Conservation (phyloP, 2,113 vertebrate species). For the Emydocephalus ijimae region DNA sequence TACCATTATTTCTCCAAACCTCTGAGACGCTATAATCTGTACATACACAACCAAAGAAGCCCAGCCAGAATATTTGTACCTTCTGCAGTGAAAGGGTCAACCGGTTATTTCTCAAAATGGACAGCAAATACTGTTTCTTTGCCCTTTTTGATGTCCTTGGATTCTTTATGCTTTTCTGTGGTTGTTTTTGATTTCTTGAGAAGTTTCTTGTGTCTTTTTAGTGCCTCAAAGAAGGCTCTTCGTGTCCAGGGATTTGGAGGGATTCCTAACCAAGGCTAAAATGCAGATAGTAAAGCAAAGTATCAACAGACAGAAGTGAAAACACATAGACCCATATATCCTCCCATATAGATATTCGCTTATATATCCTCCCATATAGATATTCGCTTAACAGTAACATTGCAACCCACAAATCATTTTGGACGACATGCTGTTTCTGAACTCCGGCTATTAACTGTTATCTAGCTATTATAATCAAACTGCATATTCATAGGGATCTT, state of each 20-base stretch:
- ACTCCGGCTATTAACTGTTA: not conserved
- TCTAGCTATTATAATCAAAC: not conserved
- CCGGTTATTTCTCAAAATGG: not conserved
- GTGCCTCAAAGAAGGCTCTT: constrained; percentile 14
- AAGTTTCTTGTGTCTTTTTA: not conserved
- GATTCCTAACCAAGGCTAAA: constrained; percentile 18
- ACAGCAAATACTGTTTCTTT: not conserved
- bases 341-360: not conserved
- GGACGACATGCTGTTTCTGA: not conserved
- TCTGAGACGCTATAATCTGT: not conserved
- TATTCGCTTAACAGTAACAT: not conserved
- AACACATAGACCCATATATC: not conserved
- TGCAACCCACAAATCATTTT: not conserved
- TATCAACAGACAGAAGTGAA: not conserved
- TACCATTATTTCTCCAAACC: not conserved
- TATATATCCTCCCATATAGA: not conserved
- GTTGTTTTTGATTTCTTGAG: not conserved
- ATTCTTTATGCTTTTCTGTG: not conserved
- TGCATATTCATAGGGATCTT: not conserved
- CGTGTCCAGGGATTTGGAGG: constrained; percentile 25
- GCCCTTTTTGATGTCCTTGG: not conserved
- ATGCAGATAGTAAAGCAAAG: not conserved
- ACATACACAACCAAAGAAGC: not conserved
- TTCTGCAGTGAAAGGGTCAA: not conserved
- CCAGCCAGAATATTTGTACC: not conserved